Base-by-base conservation (phyloP, 1,140 invertebrate genomes). In the Cyphomyrmex costatus region DNA sequence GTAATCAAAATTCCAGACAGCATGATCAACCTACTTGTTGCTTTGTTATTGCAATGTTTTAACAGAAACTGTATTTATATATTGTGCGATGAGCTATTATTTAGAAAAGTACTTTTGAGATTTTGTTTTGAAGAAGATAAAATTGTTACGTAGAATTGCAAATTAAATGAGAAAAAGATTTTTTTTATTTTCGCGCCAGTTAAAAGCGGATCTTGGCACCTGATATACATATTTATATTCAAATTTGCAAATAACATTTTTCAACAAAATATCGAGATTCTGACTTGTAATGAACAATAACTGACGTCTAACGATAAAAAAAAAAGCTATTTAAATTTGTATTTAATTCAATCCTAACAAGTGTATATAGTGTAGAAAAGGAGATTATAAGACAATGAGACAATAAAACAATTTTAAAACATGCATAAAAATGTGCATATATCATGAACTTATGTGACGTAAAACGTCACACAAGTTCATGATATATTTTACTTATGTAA, bases 361-460 rank as follows among this genome's bases (percentile, higher is more conserved):
- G 14, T 24, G 21, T 33, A 36, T 10, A 24, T 24, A 27, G 21
- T 21, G 21, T 78, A 16, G n/a, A n/a, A 2, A 16, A 80, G 12
- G n/a, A n/a, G 6, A 30, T 71, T 36, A 30, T n/a, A n/a, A n/a
- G n/a, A n/a, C n/a, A n/a, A n/a, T n/a, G n/a, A n/a, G n/a, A n/a
- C 5, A 27, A 42, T 53, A 46, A 60, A 42, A 14, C 14, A 27
- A 33, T 16, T 3, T 21, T 1, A 33, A 61, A 33, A 42, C 7
- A 36, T 70, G 8, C 5, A 24, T 21, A 63, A 24, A 73, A 14
- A 86, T 63, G 21, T 61, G 21, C 30, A 80, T 82, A 30, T 27
- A 63, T 46, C 19, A 27, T 60, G 21, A 49, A 14, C 21, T 27
- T 73, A 33, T 70, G 36, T 33, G 21, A 51, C 10, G 8, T 60